Conservation (phyloP, 2,888 invertebrate genomes). For the Ischnus inquisitorius region DNA sequence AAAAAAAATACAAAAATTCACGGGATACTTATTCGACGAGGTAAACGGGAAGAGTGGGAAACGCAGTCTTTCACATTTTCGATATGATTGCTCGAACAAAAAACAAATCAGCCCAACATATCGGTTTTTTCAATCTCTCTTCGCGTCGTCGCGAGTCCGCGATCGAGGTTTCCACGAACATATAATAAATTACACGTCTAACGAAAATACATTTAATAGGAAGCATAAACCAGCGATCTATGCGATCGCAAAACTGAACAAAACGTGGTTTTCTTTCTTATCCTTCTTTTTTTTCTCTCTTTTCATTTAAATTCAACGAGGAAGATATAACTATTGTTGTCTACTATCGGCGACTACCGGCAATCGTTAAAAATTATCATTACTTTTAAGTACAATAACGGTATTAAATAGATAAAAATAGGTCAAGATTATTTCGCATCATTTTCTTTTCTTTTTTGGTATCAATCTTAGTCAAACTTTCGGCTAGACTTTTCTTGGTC, state of each 20-base stretch:
- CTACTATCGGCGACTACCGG: constrained; percentile 15
- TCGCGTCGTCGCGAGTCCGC: not conserved
- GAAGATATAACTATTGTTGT: constrained; percentile 53
- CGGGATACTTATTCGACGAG: constrained; percentile 58
- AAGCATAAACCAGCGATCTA: constrained; percentile 69
- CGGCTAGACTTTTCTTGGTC: constrained; percentile 38
- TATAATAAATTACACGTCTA: constrained; percentile 47
- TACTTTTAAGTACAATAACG: constrained; percentile 71
- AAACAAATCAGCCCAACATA: constrained; percentile 42
- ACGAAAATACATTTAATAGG: constrained; percentile 65
- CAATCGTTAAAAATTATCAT: constrained; percentile 40
- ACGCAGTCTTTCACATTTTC: constrained; percentile 74
- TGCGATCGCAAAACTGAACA: constrained; percentile 46
- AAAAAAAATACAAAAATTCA: constrained; percentile 75
- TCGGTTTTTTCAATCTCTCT: constrained; percentile 2
- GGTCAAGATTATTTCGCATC: constrained; percentile 53
- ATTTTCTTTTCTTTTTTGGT: constrained; percentile 38
- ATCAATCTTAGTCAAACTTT: constrained; percentile 58
- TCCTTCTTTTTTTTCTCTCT: too few relatives aligned
- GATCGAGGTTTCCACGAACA: constrained; percentile 27
- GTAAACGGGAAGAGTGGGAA: constrained; percentile 66
- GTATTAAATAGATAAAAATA: constrained; percentile 71
- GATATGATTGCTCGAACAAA: constrained; percentile 66
- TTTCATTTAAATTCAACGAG: constrained; percentile 57
- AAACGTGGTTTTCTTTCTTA: constrained; percentile 36